These are phyloP conservation scores for Xylophagus ater DNA, from an alignment of 2,888 invertebrate genomes.

Conservation along the genomic window DNA sequence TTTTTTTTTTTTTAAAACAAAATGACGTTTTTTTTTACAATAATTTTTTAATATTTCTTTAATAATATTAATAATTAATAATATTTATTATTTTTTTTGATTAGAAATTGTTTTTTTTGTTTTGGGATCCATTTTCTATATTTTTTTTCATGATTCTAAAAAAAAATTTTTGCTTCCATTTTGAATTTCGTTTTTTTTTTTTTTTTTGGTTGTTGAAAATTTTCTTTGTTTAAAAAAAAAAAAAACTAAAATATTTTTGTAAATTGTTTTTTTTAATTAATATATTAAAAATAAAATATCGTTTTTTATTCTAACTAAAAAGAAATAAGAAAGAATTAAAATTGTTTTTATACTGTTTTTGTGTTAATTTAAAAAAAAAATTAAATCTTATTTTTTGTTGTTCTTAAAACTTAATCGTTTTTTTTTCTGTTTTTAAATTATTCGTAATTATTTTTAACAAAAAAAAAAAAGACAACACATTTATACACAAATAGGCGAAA, in stretches of 20 bases:
- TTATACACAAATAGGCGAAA: no score
- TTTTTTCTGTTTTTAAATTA: constrained; percentile 4
- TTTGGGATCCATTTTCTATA: constrained; percentile 13
- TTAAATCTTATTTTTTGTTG: constrained; percentile 4
- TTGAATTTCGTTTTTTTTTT: constrained; percentile 9
- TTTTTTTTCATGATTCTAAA: constrained; percentile 8
- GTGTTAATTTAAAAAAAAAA: no score
- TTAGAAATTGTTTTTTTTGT: no score
- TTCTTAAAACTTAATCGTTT: constrained; percentile 11
- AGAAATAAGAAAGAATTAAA: constrained; percentile 4
- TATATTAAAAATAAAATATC: constrained; percentile 13
- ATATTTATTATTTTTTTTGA: no score
- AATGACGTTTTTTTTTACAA: no score
- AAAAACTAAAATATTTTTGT: constrained; percentile 4
- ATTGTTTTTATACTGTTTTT: no score
- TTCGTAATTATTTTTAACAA: no score
- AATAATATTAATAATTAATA: no score
- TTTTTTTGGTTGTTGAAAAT: constrained; percentile 9
- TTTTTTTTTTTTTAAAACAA: no score
- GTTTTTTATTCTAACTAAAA: constrained; percentile 8
- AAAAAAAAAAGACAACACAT: no score
- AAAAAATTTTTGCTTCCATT: constrained; percentile 4
- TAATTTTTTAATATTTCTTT: no score
- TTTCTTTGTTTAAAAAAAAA: constrained; percentile 1
- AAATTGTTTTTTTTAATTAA: constrained; percentile 5